Conservation (phyloP, 2,113 vertebrate genomes). For the Lonchura striata region DNA sequence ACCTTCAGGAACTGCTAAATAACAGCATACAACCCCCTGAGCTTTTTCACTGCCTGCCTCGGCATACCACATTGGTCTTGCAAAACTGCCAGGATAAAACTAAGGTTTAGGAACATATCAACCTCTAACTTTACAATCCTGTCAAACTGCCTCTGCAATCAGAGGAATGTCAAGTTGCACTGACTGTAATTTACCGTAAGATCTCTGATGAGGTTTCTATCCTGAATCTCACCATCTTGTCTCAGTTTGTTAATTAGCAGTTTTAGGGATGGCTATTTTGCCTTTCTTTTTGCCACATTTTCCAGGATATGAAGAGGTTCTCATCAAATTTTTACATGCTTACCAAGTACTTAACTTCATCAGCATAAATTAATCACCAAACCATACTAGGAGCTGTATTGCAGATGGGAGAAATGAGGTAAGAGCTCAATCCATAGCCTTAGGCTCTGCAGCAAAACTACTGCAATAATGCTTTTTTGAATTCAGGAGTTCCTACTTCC, state of each 20-base stretch:
- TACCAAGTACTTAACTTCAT: constrained; percentile 2
- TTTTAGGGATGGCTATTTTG: neutral
- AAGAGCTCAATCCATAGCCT: neutral
- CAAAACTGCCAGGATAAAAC: neutral
- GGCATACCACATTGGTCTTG: neutral
- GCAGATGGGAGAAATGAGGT: neutral
- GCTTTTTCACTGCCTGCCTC: neutral
- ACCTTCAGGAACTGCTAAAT: neutral
- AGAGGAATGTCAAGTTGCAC: neutral
- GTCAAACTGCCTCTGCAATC: neutral
- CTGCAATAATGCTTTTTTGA: neutral
- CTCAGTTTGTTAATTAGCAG: neutral
- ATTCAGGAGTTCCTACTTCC: neutral
- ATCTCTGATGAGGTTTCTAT: neutral
- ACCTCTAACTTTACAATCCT: neutral
- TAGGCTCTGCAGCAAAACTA: neutral
- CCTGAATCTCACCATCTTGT: neutral
- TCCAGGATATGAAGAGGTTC: neutral
- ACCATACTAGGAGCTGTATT: neutral
- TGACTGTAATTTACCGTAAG: neutral
- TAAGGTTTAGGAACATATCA: neutral
- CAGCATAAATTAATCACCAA: constrained; percentile 20
- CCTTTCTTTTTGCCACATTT: neutral
- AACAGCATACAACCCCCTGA: neutral
- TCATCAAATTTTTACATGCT: neutral